Base-by-base conservation (phyloP, 1,140 invertebrate genomes). In the Drosophila serrata region DNA sequence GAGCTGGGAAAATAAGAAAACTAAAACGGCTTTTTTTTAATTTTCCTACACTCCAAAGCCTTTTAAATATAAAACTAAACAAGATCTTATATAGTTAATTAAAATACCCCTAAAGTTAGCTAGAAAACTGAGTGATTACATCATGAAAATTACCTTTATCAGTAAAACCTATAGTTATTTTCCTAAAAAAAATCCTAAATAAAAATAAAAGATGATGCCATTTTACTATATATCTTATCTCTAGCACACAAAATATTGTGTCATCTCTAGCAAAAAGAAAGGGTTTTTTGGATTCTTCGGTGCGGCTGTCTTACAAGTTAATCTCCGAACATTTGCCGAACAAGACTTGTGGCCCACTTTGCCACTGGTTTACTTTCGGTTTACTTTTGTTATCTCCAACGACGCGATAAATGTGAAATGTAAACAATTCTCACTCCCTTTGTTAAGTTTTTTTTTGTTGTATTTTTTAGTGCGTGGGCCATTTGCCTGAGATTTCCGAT, bases 381-480 rank as follows among this genome's bases (percentile, higher is more conserved):
- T 57, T 75, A 75, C 31, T 61, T 63, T 40, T 45, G 49, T 67
- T 70, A 70, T 70, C 68, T 33, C 9, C 40, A 27, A 31, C 48
- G 46, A 13, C n/a, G 72, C 73, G 70, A 75, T 75, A 75, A 75
- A 75, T 56, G 70, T 58, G 59, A 43, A 75, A 29, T 46, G 72
- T 73, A 75, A 75, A 75, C 72, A 75, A 29, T 62, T 37, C 56
- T 31, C 31, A 31, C 61, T 37, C 61, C 19, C 19, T 19, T 29
- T 13, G 24, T 17, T 46, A 40, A 6, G 9, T 31, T 27, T 29
- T 62, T 39, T n/a, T 22, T 4, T 4, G 35, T 17, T 53, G 39
- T 27, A 22, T 62, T 39, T n/a, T 22, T 4, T 4, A 53, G 31
- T 53, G 39, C 39, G 39, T 40, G 39, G 39, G 39, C 39, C 7